Conservation (phyloP, 1,140 invertebrate genomes). For the Luehdorfia chinensis region DNA sequence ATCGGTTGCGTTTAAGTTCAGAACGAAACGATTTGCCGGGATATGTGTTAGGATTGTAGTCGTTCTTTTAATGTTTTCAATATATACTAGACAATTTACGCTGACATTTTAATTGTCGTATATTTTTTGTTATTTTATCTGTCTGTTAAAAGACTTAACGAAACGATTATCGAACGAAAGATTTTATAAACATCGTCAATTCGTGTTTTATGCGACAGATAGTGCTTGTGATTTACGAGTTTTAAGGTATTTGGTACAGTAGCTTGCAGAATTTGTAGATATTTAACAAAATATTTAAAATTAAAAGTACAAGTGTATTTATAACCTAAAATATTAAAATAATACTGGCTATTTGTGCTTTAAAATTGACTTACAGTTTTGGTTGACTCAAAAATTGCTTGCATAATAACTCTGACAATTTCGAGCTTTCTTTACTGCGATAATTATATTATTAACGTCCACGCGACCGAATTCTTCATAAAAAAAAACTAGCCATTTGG, state of each 20-base stretch:
- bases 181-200: slow-evolving; percentile 14
- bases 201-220: slow-evolving; percentile 11
- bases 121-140: slow-evolving; percentile 37
- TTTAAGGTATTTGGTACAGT: too few relatives aligned
- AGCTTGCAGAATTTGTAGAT: too few relatives aligned
- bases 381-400: slow-evolving; percentile 11
- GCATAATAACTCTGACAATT: slow-evolving; percentile 9
- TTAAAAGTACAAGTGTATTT: too few relatives aligned
- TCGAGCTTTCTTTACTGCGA: slow-evolving; percentile 2
- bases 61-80: slow-evolving; percentile 35
- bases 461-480: too few relatives aligned
- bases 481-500: too few relatives aligned
- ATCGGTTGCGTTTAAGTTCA: slow-evolving; percentile 53
- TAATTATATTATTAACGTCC: slow-evolving; percentile 7
- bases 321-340: too few relatives aligned
- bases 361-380: slow-evolving; percentile 10
- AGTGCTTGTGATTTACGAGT: background rate
- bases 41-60: slow-evolving; percentile 36
- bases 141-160: slow-evolving; percentile 32
- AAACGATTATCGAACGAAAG: slow-evolving; percentile 14
- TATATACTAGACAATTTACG: slow-evolving; percentile 22
- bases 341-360: too few relatives aligned
- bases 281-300: too few relatives aligned
- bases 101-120: slow-evolving; percentile 34
- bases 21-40: slow-evolving; percentile 45